These are phyloP conservation scores for Ennomos erosarius DNA, from an alignment of 2,888 invertebrate species.

Conservation along the genomic window DNA sequence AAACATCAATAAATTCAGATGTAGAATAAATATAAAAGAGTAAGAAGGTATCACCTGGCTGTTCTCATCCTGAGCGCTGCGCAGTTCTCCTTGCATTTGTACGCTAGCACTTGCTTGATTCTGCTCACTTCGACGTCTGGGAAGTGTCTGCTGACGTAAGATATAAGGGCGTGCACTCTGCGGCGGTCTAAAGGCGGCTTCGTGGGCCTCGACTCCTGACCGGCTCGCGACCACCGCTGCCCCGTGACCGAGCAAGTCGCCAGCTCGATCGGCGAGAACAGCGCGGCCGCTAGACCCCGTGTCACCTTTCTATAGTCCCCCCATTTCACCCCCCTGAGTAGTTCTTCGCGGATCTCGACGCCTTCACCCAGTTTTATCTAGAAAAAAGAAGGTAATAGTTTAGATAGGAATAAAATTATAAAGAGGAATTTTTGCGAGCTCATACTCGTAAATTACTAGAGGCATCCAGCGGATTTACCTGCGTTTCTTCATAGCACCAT, in stretches of 20 bases:
- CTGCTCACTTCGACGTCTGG: conserved; percentile 90
- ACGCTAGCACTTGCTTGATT: conserved; percentile 91
- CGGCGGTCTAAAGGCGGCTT: conserved; percentile 90
- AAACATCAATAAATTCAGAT: neutral
- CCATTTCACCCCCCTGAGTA: conserved; percentile 90
- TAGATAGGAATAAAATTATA: no score
- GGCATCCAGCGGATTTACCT: no score
- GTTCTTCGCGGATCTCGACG: conserved; percentile 89
- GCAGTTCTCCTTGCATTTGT: conserved; percentile 92
- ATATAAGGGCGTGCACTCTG: conserved; percentile 91
- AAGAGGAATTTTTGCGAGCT: no score
- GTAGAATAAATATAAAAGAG: neutral
- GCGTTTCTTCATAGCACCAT: no score
- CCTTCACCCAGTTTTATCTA: conserved; percentile 91
- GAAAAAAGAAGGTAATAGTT: conserved; percentile 21
- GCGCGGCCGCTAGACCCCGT: conserved; percentile 89
- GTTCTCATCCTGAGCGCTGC: conserved; percentile 90
- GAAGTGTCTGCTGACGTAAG: conserved; percentile 90
- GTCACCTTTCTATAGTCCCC: conserved; percentile 91
- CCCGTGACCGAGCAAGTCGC: conserved; percentile 91
- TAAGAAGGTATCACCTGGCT: conserved; percentile 83
- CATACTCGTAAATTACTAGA: no score
- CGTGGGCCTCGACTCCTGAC: conserved; percentile 89
- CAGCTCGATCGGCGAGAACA: conserved; percentile 90
- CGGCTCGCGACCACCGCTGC: conserved; percentile 90